These are phyloP conservation scores for Arizona elegans DNA, from an alignment of 2,113 vertebrate genomes.

Conservation along the genomic window DNA sequence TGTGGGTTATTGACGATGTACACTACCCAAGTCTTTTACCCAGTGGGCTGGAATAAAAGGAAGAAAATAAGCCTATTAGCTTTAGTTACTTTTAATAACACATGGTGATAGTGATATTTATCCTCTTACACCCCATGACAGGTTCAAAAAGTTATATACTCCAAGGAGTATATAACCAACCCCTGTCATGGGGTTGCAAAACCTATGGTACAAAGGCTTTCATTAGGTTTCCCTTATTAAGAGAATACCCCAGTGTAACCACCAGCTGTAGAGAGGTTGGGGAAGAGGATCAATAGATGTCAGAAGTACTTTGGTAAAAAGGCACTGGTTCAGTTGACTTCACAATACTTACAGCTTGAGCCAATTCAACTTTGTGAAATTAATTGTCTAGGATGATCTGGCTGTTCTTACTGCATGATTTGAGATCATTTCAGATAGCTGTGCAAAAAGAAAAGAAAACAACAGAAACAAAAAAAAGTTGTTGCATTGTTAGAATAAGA, in stretches of 20 bases:
- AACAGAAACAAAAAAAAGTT: not conserved
- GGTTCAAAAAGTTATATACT: not conserved
- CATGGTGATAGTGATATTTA: not conserved
- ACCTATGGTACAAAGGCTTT: not conserved
- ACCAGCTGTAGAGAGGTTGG: not conserved
- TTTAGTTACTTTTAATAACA: not conserved
- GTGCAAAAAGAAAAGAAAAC: not conserved
- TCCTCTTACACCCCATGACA: not conserved
- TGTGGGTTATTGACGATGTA: not conserved
- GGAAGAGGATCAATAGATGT: not conserved
- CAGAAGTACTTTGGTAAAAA: not conserved
- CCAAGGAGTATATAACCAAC: too few relatives aligned
- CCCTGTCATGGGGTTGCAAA: not conserved
- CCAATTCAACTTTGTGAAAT: not conserved
- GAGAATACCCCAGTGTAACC: not conserved
- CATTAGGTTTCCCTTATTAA: not conserved
- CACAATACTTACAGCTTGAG: not conserved
- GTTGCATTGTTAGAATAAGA: not conserved
- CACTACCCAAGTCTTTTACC: not conserved
- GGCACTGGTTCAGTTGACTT: not conserved
- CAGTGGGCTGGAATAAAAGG: not conserved
- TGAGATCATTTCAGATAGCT: not conserved
- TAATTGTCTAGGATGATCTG: not conserved
- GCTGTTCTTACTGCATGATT: not conserved
- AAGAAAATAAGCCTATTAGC: not conserved